Evolutionary conservation across 2,113 vertebrate genomes (phyloP).

Genomic region (Pseudopodoces humilis): DNA sequence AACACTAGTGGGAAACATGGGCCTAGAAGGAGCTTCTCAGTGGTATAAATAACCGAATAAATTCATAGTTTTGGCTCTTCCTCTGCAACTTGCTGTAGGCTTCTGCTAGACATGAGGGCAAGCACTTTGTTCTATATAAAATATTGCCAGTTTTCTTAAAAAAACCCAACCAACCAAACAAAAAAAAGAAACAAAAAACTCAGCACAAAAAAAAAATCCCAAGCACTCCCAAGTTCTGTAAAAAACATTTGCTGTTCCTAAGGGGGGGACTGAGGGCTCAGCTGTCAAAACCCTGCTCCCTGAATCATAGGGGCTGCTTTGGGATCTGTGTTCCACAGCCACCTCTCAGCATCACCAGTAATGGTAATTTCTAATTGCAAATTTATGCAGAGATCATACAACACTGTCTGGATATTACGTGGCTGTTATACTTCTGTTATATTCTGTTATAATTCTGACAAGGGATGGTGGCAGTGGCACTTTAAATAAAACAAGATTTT

Average conservation of each 20-base stretch:
- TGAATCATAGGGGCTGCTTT: not conserved
- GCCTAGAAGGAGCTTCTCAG: not conserved
- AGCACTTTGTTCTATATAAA: not conserved
- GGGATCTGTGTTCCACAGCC: not conserved
- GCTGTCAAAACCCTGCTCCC: not conserved
- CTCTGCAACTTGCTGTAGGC: not conserved
- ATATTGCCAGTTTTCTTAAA: not conserved
- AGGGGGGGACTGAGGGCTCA: not conserved
- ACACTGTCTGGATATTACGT: fast-evolving
- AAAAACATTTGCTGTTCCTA: not conserved
- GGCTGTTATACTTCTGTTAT: not conserved
- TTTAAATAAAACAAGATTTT: not conserved
- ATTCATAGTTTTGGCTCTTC: not conserved
- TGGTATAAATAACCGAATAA: not conserved
- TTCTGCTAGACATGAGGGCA: not conserved
- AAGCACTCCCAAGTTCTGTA: not conserved
- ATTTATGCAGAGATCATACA: not conserved
- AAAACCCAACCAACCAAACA: too few relatives aligned
- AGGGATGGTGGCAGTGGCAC: not conserved
- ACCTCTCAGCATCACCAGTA: not conserved
- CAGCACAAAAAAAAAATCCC: not conserved
- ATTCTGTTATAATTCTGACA: not conserved
- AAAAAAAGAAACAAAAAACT: not conserved
- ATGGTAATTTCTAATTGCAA: not conserved
- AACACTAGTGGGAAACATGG: not conserved